Conservation (phyloP, 1,140 invertebrate species). For the Euwallacea similis region DNA sequence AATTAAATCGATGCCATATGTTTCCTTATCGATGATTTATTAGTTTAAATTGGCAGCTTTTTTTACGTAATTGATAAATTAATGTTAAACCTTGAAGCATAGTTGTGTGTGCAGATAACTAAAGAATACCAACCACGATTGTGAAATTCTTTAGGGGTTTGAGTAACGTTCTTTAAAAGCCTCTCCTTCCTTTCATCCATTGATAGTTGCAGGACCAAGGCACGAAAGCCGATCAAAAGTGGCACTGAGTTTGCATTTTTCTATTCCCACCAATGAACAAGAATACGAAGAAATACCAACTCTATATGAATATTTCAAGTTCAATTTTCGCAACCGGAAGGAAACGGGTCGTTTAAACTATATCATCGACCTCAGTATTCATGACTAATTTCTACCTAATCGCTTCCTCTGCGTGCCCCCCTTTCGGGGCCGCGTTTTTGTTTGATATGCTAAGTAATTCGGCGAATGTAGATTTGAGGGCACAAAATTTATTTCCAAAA, state of each 20-base stretch:
- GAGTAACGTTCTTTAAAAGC: background rate
- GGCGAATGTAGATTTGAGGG: background rate
- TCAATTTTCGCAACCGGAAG: constrained; percentile 13
- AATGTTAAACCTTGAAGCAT: background rate
- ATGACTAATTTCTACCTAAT: background rate
- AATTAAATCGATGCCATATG: too few species aligned
- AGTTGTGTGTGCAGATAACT: background rate
- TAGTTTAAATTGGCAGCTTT: too few species aligned
- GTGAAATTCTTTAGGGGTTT: too few species aligned
- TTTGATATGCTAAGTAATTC: constrained; percentile 8
- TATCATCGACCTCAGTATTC: constrained; percentile 10
- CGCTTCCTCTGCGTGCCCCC: constrained; percentile 5
- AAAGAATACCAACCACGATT: background rate
- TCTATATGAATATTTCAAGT: background rate
- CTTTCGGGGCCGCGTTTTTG: background rate
- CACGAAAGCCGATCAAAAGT: too few species aligned
- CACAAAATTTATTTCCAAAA: too few species aligned
- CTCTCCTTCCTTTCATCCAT: background rate
- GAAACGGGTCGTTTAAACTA: constrained; percentile 3
- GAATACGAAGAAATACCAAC: too few species aligned
- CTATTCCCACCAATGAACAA: too few species aligned
- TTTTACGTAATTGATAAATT: background rate
- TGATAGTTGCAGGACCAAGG: too few species aligned
- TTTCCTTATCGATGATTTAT: too few species aligned
- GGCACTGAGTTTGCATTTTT: too few species aligned